phyloP scores from a whole-genome alignment of 2,888 invertebrate genomes.

The Thymelicus acteon region DNA sequence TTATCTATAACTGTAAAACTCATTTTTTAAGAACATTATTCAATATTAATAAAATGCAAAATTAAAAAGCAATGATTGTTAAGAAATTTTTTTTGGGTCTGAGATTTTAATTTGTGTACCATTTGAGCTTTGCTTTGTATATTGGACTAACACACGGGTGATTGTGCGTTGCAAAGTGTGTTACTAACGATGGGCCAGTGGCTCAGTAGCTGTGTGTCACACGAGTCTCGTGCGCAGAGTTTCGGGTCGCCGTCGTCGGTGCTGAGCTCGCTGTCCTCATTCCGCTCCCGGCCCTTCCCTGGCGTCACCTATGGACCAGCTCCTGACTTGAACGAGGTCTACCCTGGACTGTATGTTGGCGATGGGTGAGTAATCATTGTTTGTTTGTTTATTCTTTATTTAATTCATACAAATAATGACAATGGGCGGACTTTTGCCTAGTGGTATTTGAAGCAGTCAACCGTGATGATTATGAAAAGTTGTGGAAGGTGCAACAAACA shows the following conservation, averaged over 20 bases:
- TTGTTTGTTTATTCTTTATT: too few relatives aligned
- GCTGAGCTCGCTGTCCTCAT: constrained; percentile 69
- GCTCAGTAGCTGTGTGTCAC: constrained; percentile 57
- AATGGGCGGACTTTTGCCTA: too few relatives aligned
- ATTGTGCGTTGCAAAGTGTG: constrained; percentile 21
- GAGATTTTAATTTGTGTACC: too few relatives aligned
- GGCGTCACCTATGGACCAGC: constrained; percentile 76
- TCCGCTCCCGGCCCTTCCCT: constrained; percentile 64
- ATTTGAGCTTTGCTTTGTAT: background rate
- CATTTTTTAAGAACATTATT: too few relatives aligned
- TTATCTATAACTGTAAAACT: too few relatives aligned
- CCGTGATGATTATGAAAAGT: too few relatives aligned
- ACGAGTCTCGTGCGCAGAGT: constrained; percentile 63
- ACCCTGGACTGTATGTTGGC: constrained; percentile 89
- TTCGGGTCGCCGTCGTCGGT: constrained; percentile 71
- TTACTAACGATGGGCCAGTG: constrained; percentile 56
- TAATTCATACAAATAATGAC: too few relatives aligned
- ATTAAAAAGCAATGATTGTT: too few relatives aligned
- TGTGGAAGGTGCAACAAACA: too few relatives aligned
- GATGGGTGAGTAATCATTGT: constrained; percentile 87
- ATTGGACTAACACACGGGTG: constrained; percentile 16
- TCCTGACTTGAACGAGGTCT: constrained; percentile 90
- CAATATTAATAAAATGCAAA: too few relatives aligned
- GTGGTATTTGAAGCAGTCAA: too few relatives aligned
- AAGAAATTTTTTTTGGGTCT: too few relatives aligned